phyloP scores from a whole-genome alignment of 2,113 vertebrate species.

The Calyptommatus sinebrachiatus region DNA sequence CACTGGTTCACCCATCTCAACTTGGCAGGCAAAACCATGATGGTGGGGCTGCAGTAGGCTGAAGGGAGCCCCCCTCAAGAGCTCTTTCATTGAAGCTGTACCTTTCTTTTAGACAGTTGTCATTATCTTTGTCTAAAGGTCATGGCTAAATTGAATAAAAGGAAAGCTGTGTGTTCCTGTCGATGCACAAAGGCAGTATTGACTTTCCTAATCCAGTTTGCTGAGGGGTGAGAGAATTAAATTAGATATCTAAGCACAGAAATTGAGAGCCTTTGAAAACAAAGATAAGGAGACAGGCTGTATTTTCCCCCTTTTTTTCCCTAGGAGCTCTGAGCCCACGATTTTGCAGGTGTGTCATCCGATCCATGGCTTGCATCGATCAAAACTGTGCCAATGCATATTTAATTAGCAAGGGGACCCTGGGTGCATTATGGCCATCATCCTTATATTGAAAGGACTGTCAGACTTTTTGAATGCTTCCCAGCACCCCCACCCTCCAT shows the following conservation, averaged over 20 bases:
- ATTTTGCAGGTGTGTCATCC: conserved; percentile 93
- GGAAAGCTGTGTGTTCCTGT: conserved; percentile 84
- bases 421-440: conserved; percentile 83
- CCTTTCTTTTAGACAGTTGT: conserved; percentile 82
- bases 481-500: conserved; percentile 51
- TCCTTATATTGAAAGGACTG: conserved; percentile 85
- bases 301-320: conserved; percentile 71
- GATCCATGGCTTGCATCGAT: conserved; percentile 89
- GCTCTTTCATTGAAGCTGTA: conserved; percentile 70
- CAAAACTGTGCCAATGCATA: conserved; percentile 90
- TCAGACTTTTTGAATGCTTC: conserved; percentile 84
- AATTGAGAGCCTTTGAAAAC: conserved; percentile 87
- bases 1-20: not conserved
- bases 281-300: conserved; percentile 82
- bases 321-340: conserved; percentile 83
- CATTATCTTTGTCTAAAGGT: conserved; percentile 88
- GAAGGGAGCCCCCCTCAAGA: conserved; percentile 42
- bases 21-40: conserved; percentile 36
- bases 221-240: conserved; percentile 90
- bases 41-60: conserved; percentile 21
- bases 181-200: conserved; percentile 86
- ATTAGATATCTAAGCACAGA: conserved; percentile 89
- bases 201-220: conserved; percentile 90
- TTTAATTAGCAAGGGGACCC: conserved; percentile 92
- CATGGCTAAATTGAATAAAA: conserved; percentile 86